A percentile compares a stretch with the other conserved stretches of the same genome.
Evolutionary conservation across 2,888 invertebrate species (phyloP).

Genomic region (Drosophila sordidula): DNA sequence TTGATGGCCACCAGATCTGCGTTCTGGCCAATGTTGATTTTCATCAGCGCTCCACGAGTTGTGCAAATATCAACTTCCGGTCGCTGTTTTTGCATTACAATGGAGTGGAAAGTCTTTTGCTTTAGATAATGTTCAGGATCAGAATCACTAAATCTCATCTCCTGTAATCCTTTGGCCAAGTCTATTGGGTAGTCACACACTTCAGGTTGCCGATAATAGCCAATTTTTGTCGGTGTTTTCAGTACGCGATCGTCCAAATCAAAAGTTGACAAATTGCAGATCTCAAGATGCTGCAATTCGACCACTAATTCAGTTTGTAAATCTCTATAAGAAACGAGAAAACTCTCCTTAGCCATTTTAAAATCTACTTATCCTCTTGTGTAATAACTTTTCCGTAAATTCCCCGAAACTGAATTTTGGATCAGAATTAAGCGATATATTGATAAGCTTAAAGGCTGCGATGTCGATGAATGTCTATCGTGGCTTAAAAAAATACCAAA

Average conservation of each 20-base stretch:
- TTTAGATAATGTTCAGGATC: slow-evolving; percentile 8
- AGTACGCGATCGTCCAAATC: slow-evolving; percentile 2
- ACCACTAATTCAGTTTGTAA: neutral
- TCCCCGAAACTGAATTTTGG: too few relatives aligned
- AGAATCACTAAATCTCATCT: slow-evolving; percentile 4
- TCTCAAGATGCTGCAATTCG: neutral
- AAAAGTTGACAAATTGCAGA: slow-evolving; percentile 6
- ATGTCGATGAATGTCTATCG: too few relatives aligned
- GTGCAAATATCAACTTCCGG: slow-evolving; percentile 25
- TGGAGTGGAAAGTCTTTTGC: slow-evolving; percentile 17
- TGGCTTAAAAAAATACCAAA: too few relatives aligned
- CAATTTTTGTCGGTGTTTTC: slow-evolving; percentile 2
- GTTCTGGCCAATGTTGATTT: neutral
- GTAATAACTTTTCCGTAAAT: too few relatives aligned
- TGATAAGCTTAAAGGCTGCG: too few relatives aligned
- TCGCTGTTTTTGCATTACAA: slow-evolving; percentile 4
- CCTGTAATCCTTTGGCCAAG: slow-evolving; percentile 2
- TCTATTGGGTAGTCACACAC: slow-evolving; percentile 18
- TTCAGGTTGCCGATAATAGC: slow-evolving; percentile 12
- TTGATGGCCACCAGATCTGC: slow-evolving; percentile 4
- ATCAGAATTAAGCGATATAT: too few relatives aligned
- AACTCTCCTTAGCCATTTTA: neutral
- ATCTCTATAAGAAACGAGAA: neutral
- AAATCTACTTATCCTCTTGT: too few relatives aligned
- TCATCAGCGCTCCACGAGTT: slow-evolving; percentile 3